Conservation (phyloP, 1,140 invertebrate genomes). For the Lordiphosa collinella region DNA sequence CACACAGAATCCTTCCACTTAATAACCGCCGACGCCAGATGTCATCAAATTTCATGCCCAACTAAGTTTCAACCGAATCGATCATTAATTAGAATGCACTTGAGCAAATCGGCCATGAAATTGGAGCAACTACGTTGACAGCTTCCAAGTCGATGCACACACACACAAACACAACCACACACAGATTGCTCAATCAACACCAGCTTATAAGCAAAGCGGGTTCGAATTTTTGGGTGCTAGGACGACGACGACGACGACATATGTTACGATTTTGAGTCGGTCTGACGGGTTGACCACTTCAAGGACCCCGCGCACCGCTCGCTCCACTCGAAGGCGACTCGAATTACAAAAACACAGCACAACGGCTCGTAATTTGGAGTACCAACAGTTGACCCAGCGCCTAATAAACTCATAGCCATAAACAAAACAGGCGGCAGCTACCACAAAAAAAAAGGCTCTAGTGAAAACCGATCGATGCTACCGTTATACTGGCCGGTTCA, state of each 20-base stretch:
- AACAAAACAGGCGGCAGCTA: conserved; percentile 64
- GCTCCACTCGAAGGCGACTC: conserved; percentile 27
- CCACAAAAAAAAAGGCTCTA: conserved; percentile 40
- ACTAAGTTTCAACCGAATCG: conserved; percentile 29
- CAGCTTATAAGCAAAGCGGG: conserved; percentile 47
- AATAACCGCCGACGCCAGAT: conserved; percentile 44
- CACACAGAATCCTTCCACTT: conserved; percentile 19
- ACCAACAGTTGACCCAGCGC: conserved; percentile 31
- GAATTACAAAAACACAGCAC: conserved; percentile 34
- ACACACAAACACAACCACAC: conserved; percentile 9
- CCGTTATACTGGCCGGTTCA: conserved; percentile 31
- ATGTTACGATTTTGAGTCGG: conserved; percentile 19
- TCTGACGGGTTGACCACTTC: conserved; percentile 64
- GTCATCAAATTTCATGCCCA: conserved; percentile 56
- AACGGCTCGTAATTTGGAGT: conserved; percentile 35
- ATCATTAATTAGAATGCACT: conserved; percentile 68
- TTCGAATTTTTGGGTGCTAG: conserved; percentile 16
- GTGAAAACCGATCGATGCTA: conserved; percentile 50
- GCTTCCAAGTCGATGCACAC: conserved; percentile 66
- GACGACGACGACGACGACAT: conserved; percentile 43
- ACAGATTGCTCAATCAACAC: conserved; percentile 72
- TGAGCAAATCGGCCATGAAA: conserved; percentile 68
- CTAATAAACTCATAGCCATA: conserved; percentile 68
- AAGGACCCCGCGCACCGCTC: conserved; percentile 39
- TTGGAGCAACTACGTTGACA: conserved; percentile 71